A percentile compares a stretch with the other conserved stretches of the same genome.
phyloP scores from a whole-genome alignment of 2,113 vertebrate species.

The Eleginops maclovinus region DNA sequence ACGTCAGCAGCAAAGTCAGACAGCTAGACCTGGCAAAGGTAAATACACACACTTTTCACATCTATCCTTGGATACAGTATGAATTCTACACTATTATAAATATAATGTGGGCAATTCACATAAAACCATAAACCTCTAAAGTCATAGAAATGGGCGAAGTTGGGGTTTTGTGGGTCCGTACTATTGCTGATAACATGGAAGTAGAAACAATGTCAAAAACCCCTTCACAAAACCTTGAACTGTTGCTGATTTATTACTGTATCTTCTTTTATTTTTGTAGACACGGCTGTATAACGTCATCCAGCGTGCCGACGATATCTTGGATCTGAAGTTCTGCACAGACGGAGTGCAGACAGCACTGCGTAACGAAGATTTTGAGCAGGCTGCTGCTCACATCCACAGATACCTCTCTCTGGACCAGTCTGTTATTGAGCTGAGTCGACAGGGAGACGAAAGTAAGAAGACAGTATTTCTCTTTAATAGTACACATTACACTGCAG shows the following conservation, averaged over 20 bases:
- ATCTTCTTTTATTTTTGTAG: slow-evolving; percentile 72
- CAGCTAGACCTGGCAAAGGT: slow-evolving; percentile 98
- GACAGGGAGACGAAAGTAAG: slow-evolving; percentile 95
- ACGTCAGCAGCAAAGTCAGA: slow-evolving; percentile 96
- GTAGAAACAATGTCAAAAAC: neutral
- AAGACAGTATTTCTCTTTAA: neutral
- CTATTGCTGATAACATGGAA: no score
- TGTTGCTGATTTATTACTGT: neutral
- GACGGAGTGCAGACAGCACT: slow-evolving; percentile 96
- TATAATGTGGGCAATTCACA: no score
- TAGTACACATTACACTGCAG: neutral
- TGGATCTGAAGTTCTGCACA: slow-evolving; percentile 98
- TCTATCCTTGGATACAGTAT: neutral
- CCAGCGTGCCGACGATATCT: slow-evolving; percentile 96
- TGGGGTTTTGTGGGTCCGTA: no score
- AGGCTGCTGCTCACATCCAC: slow-evolving; percentile 97
- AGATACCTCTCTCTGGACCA: slow-evolving; percentile 97
- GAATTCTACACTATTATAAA: neutral
- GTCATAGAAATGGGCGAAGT: no score
- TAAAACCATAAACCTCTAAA: no score
- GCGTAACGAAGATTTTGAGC: slow-evolving; percentile 94
- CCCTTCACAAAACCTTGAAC: neutral
- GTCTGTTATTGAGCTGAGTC: slow-evolving; percentile 97
- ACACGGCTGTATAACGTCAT: slow-evolving; percentile 98
- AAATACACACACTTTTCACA: neutral